Evolutionary conservation across 2,888 invertebrate genomes (phyloP), one percentile per base, ranked within the genome.

Genomic region (Merodon equestris): DNA sequence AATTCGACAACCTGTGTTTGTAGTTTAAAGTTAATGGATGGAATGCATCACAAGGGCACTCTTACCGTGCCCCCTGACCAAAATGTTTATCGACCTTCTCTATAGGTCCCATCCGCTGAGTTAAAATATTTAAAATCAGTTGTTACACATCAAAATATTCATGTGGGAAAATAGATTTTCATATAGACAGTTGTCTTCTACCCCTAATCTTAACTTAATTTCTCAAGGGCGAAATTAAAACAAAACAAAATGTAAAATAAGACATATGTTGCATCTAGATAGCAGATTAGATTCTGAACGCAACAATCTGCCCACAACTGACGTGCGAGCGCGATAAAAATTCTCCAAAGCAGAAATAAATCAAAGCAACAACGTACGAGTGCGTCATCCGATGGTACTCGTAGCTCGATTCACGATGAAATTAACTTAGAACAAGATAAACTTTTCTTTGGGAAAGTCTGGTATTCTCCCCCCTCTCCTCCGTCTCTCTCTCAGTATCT

Each of bases 311-410:
- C 51, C 51, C 51, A 15, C 68, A 45, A 58, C 63, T 64, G 66
- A 56, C 66, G 56, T 71, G 76, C 66, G 57, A 77, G 72, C 47
- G 54, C 66, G 72, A 77, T 77, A 66, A 77, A 77, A 77, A 61
- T 67, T 72, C 56, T 72, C 66, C 66, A 61, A 61, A 60, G 66
- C 61, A 72, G 34, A 57, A 66, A 77, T 77, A 77, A 77, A 77
- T 77, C 76, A 77, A 77, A 77, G 60, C 45, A 58, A 54, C 54
- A 7, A 27, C 27, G 27, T 27, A 27, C 27, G 7, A 27, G 27
- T 27, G 27, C 27, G 27, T 27, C 3, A 7, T 27, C 27, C 27
- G 27, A 27, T 27, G 15, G 51, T 50, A n/a, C 18, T 18, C 12
- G 38, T 44, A 19, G 34, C 63, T 56, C 48, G 60, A 60, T 58